phyloP scores from a whole-genome alignment of 2,797 vertebrate genomes.

The Mormyrops boulengeri region DNA sequence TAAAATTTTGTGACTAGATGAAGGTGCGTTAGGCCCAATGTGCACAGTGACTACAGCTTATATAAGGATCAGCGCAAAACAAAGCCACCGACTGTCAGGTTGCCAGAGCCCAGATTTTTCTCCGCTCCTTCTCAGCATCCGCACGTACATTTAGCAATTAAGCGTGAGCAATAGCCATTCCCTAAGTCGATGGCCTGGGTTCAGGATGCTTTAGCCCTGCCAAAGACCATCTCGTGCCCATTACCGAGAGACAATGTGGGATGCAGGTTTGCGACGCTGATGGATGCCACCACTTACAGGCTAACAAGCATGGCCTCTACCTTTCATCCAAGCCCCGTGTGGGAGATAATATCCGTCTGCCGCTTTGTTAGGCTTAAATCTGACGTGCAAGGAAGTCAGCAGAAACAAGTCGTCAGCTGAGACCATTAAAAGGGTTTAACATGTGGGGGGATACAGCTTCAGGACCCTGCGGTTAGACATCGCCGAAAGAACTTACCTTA shows the following conservation, averaged over 20 bases:
- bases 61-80: not conserved
- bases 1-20: not conserved
- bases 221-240: not conserved
- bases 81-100: not conserved
- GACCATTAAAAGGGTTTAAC: not conserved
- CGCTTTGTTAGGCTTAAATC: not conserved
- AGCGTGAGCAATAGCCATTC: not conserved
- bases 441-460: not conserved
- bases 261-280: not conserved
- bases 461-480: not conserved
- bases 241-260: not conserved
- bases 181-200: not conserved
- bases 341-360: conserved; percentile 7
- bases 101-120: not conserved
- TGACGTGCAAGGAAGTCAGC: not conserved
- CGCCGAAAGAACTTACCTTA: not conserved
- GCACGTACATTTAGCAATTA: conserved; percentile 9
- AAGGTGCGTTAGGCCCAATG: not conserved
- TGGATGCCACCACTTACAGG: not conserved
- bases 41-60: not conserved
- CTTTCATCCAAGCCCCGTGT: not conserved
- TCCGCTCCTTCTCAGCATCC: not conserved
- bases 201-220: conserved; percentile 3
- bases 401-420: not conserved
- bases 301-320: conserved; percentile 1